phyloP scores from a whole-genome alignment of 2,888 invertebrate species.

The Habroteleia sp. region DNA sequence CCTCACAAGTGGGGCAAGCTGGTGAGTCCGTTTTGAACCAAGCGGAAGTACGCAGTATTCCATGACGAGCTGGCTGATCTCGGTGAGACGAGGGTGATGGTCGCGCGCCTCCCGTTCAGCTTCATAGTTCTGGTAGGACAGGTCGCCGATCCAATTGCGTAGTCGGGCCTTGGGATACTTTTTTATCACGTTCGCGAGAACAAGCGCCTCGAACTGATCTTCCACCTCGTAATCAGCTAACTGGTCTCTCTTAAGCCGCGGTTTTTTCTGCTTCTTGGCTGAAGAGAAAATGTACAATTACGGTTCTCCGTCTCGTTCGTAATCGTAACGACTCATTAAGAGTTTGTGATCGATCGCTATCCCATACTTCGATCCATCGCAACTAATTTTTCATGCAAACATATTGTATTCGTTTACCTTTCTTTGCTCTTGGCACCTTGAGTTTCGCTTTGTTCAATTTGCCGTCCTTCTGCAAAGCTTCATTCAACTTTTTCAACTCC shows the following conservation, averaged over 20 bases:
- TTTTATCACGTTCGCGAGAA: constrained; percentile 86
- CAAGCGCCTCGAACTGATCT: constrained; percentile 88
- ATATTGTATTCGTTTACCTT: constrained; percentile 57
- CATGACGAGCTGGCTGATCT: constrained; percentile 84
- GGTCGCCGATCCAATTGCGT: constrained; percentile 87
- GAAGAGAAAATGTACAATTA: constrained; percentile 59
- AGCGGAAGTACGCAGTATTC: constrained; percentile 85
- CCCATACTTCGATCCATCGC: neutral
- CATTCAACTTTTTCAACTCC: constrained; percentile 83
- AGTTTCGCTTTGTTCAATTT: constrained; percentile 60
- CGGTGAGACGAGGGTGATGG: constrained; percentile 84
- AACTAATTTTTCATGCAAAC: neutral
- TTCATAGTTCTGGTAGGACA: constrained; percentile 84
- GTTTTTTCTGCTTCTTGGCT: constrained; percentile 62
- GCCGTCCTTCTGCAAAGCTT: constrained; percentile 82
- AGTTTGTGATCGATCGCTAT: constrained; percentile 6
- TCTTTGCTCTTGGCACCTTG: constrained; percentile 59
- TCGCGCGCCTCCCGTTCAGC: constrained; percentile 79
- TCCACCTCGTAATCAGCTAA: constrained; percentile 84
- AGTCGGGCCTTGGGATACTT: constrained; percentile 84
- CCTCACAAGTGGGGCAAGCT: constrained; percentile 71
- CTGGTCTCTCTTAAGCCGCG: constrained; percentile 83
- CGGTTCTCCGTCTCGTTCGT: constrained; percentile 40
- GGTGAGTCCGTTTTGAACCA: constrained; percentile 76
- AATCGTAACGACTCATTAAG: constrained; percentile 55